These are phyloP conservation scores for Lichenostomus cassidix DNA, from an alignment of 2,113 vertebrate genomes.

Conservation along the genomic window DNA sequence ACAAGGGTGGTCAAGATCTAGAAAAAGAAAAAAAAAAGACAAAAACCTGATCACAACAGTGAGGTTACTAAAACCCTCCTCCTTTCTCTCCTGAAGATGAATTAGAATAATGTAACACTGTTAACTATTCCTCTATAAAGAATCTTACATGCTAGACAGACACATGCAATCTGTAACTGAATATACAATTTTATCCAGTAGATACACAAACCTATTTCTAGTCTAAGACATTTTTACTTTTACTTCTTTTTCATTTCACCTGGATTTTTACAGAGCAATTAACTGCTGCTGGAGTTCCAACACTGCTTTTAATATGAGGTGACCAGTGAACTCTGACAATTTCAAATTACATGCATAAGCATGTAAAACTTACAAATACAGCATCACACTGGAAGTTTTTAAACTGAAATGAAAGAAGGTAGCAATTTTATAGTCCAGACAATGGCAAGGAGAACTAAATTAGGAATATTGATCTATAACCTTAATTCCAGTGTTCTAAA, in stretches of 20 bases:
- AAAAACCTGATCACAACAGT: background rate
- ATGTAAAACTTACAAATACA: background rate
- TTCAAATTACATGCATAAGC: background rate
- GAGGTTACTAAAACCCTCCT: background rate
- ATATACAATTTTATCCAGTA: background rate
- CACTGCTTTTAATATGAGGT: background rate
- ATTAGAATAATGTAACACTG: background rate
- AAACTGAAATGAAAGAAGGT: background rate
- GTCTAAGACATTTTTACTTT: background rate
- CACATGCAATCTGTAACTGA: background rate
- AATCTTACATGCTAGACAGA: background rate
- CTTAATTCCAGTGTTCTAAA: background rate
- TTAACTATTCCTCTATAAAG: background rate
- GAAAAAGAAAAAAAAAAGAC: background rate
- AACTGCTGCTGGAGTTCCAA: background rate
- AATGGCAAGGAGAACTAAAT: background rate
- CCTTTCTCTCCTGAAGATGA: background rate
- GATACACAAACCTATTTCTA: background rate
- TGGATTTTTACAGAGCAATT: background rate
- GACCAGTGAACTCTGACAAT: background rate
- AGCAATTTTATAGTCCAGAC: background rate
- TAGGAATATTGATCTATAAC: background rate
- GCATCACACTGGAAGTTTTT: background rate
- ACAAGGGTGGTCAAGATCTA: slow-evolving; percentile 92
- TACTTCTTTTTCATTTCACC: background rate